These are phyloP conservation scores for Camponotus pennsylvanicus DNA, from an alignment of 1,140 invertebrate genomes.

Conservation along the genomic window DNA sequence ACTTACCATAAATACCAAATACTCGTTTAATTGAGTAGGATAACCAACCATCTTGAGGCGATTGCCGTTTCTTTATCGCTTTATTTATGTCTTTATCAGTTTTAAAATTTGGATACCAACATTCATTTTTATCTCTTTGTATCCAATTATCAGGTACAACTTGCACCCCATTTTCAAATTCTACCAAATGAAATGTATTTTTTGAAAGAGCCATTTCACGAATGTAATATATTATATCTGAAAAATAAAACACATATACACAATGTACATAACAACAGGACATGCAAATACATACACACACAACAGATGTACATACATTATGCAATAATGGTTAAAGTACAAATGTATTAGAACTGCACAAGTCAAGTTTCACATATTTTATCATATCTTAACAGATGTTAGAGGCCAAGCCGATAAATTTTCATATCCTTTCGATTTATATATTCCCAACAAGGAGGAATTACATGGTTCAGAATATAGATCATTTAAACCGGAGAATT, in stretches of 20 bases:
- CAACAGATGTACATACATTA: background rate
- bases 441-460: slow-evolving; percentile 6
- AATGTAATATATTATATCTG: background rate
- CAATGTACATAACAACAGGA: background rate
- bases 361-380: background rate
- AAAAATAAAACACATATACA: background rate
- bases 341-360: background rate
- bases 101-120: slow-evolving; percentile 3
- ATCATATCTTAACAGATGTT: background rate
- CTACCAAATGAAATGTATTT: background rate
- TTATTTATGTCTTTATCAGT: background rate
- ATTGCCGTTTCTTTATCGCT: slow-evolving; percentile 1
- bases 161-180: slow-evolving; percentile 15
- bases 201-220: background rate
- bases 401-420: background rate
- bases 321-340: background rate
- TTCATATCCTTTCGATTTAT: background rate
- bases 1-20: slow-evolving; percentile 11
- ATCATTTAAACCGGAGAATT: background rate
- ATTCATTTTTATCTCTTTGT: background rate
- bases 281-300: background rate
- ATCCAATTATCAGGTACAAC: slow-evolving; percentile 8
- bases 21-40: background rate
- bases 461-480: slow-evolving; percentile 2
- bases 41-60: background rate